phyloP scores from a whole-genome alignment of 2,888 invertebrate genomes.

The Caenorhabditis drosophilae region DNA sequence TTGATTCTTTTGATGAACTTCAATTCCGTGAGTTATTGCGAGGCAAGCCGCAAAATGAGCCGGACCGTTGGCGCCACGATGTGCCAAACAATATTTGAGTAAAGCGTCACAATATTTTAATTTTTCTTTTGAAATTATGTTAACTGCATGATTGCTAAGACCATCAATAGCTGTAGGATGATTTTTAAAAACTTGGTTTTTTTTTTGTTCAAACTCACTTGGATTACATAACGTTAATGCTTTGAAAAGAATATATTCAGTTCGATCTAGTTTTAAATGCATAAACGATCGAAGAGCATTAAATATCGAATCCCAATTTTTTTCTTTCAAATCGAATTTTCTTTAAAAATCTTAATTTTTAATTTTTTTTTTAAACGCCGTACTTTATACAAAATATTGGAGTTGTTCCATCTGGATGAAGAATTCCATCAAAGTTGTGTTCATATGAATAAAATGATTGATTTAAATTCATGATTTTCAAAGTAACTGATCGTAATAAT shows the following conservation, averaged over 20 bases:
- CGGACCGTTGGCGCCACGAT: slow-evolving; percentile 33
- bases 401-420: slow-evolving; percentile 48
- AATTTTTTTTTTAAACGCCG: not conserved
- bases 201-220: slow-evolving; percentile 23
- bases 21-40: slow-evolving; percentile 33
- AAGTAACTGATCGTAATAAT: slow-evolving; percentile 19
- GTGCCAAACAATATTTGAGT: slow-evolving; percentile 38
- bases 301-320: slow-evolving; percentile 7
- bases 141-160: slow-evolving; percentile 25
- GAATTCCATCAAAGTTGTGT: slow-evolving; percentile 31
- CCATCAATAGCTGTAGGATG: slow-evolving; percentile 27
- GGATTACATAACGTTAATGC: slow-evolving; percentile 49
- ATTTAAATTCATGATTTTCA: slow-evolving; percentile 36
- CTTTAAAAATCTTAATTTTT: not conserved
- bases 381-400: slow-evolving; percentile 8
- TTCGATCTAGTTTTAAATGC: slow-evolving; percentile 23
- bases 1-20: slow-evolving; percentile 24
- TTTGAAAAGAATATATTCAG: slow-evolving; percentile 51
- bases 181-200: not conserved
- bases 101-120: slow-evolving; percentile 37
- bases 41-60: slow-evolving; percentile 36
- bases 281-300: slow-evolving; percentile 15
- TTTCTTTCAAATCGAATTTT: not conserved
- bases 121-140: slow-evolving; percentile 27
- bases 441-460: slow-evolving; percentile 44